Evolutionary conservation across 2,888 invertebrate genomes (phyloP), one percentile per base, ranked within the genome.

Genomic region (Dolomedes plantarius): DNA sequence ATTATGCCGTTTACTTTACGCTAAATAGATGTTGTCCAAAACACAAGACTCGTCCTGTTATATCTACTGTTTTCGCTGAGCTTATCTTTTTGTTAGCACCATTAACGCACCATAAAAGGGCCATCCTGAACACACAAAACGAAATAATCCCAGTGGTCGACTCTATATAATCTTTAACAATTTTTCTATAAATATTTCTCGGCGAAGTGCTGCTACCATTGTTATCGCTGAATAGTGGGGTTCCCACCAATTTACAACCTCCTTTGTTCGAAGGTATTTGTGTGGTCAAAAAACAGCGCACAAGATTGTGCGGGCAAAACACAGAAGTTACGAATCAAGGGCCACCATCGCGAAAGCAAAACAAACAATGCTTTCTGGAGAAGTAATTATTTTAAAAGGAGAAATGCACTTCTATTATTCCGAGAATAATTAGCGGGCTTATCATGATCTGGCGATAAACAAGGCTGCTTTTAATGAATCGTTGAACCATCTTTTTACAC

Each of bases 401-500:
- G 56, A 56, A 56, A 56, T 56, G 13, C 16, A 23, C 23, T 19
- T 23, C 16, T 56, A 56, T 56, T 56, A 56, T 56, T 46, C 23
- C 3, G 19, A 1, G 56, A 56, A 56, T 56, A 56, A 56, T 56
- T 56, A 56, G 56, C 56, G 11, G 16, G 19, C 56, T 56, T 56
- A 56, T 56, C 56, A 11, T 23, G 56, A 56, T 56, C 23, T 56
- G 56, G 56, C 56, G 56, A 56, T 56, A 56, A 56, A 23, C 56
- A 23, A 56, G 56, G 23, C 19, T 3, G 56, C 23, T 56, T 56
- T 56, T 56, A 56, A 56, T 56, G 56, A 56, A 56, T 56, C 56
- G 16, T 56, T 56, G 23, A 56, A 56, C 56, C 56, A 56, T 56
- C 56, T 56, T 56, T 56, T 56, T 56, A 19, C 56, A 56, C 23